Base-by-base conservation (phyloP, 1,140 invertebrate species). In the Sminthurides bifidus region DNA sequence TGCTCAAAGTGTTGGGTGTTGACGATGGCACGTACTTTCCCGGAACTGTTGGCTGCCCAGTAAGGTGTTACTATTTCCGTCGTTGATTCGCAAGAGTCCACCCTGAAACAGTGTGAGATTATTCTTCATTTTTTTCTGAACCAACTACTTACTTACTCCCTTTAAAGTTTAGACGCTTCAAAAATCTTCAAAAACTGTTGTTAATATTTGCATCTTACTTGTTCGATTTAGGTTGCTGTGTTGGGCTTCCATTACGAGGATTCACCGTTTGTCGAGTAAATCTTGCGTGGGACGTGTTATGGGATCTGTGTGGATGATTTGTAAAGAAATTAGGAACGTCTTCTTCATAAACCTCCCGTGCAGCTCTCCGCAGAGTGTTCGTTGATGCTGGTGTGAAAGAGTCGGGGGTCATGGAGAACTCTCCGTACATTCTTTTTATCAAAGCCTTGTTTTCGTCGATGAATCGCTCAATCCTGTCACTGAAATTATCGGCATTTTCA, bases 1-100 rank as follows among this genome's bases (percentile, higher is more conserved):
- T 93, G 90, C 67, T 92, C 88, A 64, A 93, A 90, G 70, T 92
- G 88, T 71, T 91, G 87, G 2, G 87, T 92, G 70, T 93, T 93
- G 14, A 93, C 89, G 53, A 93, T 87, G 1, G 89, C 89, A 23
- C 88, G 75, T 26, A 91, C 79, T 74, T 92, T 91, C 35, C 87
- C 87, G 1, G 85, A 86, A 8, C 86, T 90, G 70, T 92, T 93
- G 3, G 85, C 81, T 1, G 89, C 88, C 89, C 89, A 93, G 68
- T 91, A 93, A 0, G 90, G 90, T 1, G 89, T 92, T 6, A 90
- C 82, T 58, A 93, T 88, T 73, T 92, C 89, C n/a, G 87, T 79
- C 68, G 89, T 87, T 30, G 87, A 91, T 67, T 91, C 85, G 67
- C 90, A 93, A 5, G 85, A 81, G 69, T 93, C 90, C 19, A 88